phyloP scores from a whole-genome alignment of 2,113 vertebrate genomes.

The Glaucomys volans region DNA sequence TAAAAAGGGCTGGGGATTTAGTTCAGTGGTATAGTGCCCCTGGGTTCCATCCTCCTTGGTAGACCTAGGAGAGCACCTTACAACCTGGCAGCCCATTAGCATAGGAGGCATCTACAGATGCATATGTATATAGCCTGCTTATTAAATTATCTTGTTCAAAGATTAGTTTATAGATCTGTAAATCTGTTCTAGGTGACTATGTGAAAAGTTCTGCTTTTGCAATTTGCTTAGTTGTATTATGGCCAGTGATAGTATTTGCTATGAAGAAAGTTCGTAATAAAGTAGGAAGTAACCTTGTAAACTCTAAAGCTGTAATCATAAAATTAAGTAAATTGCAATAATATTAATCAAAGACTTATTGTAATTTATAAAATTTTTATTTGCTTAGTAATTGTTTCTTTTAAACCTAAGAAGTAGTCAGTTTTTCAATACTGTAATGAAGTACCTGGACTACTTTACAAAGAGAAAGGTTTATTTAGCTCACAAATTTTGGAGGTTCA shows the following conservation, averaged over 20 bases:
- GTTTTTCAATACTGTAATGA: not conserved
- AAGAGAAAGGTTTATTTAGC: not conserved
- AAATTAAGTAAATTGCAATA: constrained; percentile 29
- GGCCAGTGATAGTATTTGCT: not conserved
- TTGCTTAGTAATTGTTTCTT: constrained; percentile 41
- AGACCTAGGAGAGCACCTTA: not conserved
- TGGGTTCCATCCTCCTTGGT: not conserved
- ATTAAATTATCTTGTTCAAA: not conserved
- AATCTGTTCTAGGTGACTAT: not conserved
- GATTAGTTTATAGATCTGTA: not conserved
- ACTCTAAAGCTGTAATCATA: not conserved
- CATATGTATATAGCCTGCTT: not conserved
- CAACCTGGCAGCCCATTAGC: not conserved
- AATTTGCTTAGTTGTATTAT: constrained; percentile 22
- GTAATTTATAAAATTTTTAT: constrained; percentile 28
- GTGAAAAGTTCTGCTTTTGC: not conserved
- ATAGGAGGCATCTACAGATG: not conserved
- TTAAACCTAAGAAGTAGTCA: not conserved
- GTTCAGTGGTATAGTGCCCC: too few species aligned
- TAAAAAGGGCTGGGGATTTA: too few species aligned
- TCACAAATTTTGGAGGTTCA: not conserved
- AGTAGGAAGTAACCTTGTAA: not conserved
- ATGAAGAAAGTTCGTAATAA: constrained; percentile 43
- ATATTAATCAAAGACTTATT: not conserved
- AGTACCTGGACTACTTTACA: not conserved